Evolutionary conservation across 2,888 invertebrate genomes (phyloP), one percentile per base, ranked within the genome.

Genomic region (Autographa gamma): DNA sequence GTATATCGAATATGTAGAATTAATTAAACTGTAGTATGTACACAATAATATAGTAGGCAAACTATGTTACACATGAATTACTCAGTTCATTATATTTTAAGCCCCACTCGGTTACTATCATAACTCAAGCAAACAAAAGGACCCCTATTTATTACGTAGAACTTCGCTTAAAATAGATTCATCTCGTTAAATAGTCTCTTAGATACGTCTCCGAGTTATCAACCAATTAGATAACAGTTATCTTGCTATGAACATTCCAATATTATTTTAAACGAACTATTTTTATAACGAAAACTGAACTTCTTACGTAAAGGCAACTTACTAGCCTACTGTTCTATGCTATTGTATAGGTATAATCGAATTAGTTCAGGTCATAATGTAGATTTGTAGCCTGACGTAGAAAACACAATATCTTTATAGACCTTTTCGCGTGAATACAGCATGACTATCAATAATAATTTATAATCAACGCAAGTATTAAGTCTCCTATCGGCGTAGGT

Each of bases 161-260:
- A 56, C 54, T 13, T 56, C 25, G 54, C 54, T 56, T 18, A 19
- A 25, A 56, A 56, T 56, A 56, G 54, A 56, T 25, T 56, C 54
- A 56, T 56, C 54, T 56, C 13, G 19, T 56, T 56, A 0, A 56
- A 56, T 56, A 19, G 54, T 25, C 5, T 56, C 54, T 25, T 25
- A 56, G 54, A 56, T 25, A 56, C 19, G 18, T 19, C 11, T 14
- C 13, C 13, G 25, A 25, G 19, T 19, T n/a, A 56, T 54, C 54
- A 56, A 25, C 54, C 54, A 56, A 56, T 56, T 56, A 56, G 25
- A 56, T 56, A 56, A 2, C 25, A 56, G 19, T 48, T 48, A 48
- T 48, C 48, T 7, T n/a, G 48, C 48, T 48, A 48, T 8, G n/a
- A 48, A n/a, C n/a, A 41, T n/a, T 48, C n/a, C n/a, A n/a, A 38